phyloP scores from a whole-genome alignment of 2,113 vertebrate genomes.

The Microcebus lehilahytsara region DNA sequence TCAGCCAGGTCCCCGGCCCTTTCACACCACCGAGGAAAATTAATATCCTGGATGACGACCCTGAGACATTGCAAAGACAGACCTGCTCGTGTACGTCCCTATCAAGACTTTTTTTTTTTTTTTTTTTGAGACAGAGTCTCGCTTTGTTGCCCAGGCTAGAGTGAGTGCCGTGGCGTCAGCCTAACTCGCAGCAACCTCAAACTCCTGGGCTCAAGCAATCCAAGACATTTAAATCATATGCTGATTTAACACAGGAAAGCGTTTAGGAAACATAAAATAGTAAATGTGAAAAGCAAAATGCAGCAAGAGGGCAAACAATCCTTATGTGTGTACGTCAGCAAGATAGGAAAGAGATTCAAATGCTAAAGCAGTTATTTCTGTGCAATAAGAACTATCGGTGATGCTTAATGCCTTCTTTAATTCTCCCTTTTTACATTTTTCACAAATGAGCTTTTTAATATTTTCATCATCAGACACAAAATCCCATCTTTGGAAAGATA shows the following conservation, averaged over 20 bases:
- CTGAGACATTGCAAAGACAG: background rate
- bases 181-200: no score
- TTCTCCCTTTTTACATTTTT: background rate
- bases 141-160: no score
- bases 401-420: background rate
- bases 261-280: background rate
- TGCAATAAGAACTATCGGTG: background rate
- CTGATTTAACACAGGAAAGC: background rate
- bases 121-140: no score
- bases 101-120: background rate
- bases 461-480: background rate
- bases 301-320: background rate
- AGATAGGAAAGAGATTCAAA: background rate
- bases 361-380: background rate
- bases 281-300: background rate
- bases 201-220: no score
- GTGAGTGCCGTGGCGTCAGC: no score
- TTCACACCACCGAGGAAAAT: background rate
- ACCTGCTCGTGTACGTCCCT: fast-evolving
- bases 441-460: background rate
- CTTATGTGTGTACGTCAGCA: background rate
- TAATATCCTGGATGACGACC: background rate
- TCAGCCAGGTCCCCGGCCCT: background rate
- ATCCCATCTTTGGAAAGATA: background rate
- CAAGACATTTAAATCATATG: background rate